Percentiles rank a stretch among this genome's conserved stretches.
These are phyloP conservation scores for Cotesia vestalis DNA, from an alignment of 1,140 invertebrate genomes.

Conservation along the genomic window DNA sequence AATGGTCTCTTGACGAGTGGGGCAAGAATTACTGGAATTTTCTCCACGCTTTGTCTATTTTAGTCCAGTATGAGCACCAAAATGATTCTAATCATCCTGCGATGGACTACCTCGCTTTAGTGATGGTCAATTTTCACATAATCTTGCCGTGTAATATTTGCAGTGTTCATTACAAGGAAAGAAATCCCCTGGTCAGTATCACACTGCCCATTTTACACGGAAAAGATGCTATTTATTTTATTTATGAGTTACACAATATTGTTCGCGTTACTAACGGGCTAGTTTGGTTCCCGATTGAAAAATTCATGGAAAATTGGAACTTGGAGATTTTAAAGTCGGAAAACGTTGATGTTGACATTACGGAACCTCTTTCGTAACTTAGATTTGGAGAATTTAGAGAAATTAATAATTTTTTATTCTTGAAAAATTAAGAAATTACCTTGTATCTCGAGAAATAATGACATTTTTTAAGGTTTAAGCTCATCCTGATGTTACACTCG, in stretches of 20 bases:
- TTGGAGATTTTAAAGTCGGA: constrained; percentile 55
- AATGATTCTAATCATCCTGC: background rate
- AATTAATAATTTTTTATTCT: no score
- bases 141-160: background rate
- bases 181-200: background rate
- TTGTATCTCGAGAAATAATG: no score
- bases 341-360: no score
- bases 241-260: background rate
- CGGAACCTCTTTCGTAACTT: no score
- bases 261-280: background rate
- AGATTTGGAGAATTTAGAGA: no score
- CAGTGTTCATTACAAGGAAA: background rate
- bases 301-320: background rate
- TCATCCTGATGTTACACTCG: no score
- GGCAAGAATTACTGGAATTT: constrained; percentile 1
- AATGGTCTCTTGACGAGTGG: background rate
- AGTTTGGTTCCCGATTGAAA: background rate
- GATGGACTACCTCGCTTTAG: background rate
- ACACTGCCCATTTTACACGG: background rate
- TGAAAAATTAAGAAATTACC: no score
- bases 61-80: background rate
- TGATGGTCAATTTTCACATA: background rate
- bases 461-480: no score
- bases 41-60: background rate
- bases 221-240: background rate